Base-by-base conservation (phyloP, 2,888 invertebrate genomes). In the Aelia acuminata region DNA sequence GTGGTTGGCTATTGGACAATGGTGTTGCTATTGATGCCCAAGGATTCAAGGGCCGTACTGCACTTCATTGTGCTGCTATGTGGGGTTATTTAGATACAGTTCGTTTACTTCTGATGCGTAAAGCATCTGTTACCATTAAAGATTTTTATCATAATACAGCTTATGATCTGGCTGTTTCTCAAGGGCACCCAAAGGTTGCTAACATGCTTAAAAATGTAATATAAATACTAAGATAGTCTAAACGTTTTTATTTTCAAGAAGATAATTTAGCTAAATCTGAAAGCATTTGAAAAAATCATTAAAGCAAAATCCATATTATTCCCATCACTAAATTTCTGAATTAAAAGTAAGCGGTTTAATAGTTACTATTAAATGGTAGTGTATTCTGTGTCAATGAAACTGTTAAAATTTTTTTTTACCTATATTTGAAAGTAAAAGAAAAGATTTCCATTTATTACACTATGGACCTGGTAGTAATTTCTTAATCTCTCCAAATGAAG, bases 51-150 rank as follows among this genome's bases (percentile, higher is more conserved):
- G 80, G 80, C 4, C 39, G 80, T 43, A 80, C 80, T 3, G 80
- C 80, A 22, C 80, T 80, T 47, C 80, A 80, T 47, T 47, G 80
- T 80, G 80, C 80, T 47, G 80, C 80, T 47, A 80, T 80, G 80
- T 80, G 80, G 80, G 80, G 80, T 1, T 47, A n/a, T n/a, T 0
- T 80, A 5, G 43, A 80, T 1, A 80, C 80, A 43, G 80, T 80
- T 47, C 80, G 80, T 22, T 47, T 80, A 43, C 80, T 80, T 80
- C 13, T 80, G 8, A n/a, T 13, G 22, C 80, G n/a, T 39, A 35
- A 35, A 18, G 80, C 80, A n/a, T 80, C 80, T n/a, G 43, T 80
- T 31, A 2, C 22, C 0, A 47, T 47, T 5, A 80, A 80, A 80
- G 80, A 80, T 80, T 80, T 43, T 47, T 39, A 80, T 80, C 31